A percentile compares a stretch with the other conserved stretches of the same genome.
These are phyloP conservation scores for Nematostella vectensis DNA, from an alignment of 92 coral and sea anemone species.

Conservation along the genomic window DNA sequence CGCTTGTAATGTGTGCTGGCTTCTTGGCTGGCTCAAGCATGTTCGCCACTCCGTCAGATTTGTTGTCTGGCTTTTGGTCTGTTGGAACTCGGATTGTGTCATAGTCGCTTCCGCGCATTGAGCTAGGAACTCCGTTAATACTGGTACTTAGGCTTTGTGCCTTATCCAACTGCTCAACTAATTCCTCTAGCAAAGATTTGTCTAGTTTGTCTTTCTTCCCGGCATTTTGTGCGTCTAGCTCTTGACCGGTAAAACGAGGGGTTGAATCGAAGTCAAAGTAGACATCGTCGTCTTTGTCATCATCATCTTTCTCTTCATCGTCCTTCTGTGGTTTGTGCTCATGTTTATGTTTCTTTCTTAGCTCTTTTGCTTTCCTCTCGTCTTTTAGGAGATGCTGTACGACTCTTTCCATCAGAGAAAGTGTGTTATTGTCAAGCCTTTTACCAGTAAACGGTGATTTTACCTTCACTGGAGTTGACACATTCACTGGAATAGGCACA, in stretches of 20 bases:
- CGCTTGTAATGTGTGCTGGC: slow-evolving; percentile 12
- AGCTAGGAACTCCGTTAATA: neutral
- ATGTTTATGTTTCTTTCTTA: slow-evolving; percentile 5
- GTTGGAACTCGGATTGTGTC: slow-evolving; percentile 9
- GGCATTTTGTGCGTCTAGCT: neutral
- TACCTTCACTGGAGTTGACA: neutral
- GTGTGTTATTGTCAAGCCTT: neutral
- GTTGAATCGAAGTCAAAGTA: neutral
- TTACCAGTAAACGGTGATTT: too few species aligned
- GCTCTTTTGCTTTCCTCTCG: neutral
- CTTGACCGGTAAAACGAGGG: neutral
- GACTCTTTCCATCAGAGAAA: neutral
- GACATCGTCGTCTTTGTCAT: neutral
- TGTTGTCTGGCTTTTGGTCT: slow-evolving; percentile 14
- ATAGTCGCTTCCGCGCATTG: slow-evolving; percentile 1
- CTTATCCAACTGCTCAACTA: slow-evolving; percentile 11
- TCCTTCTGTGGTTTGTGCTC: neutral
- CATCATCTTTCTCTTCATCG: slow-evolving; percentile 4
- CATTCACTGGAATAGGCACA: neutral
- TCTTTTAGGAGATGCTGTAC: slow-evolving; percentile 3
- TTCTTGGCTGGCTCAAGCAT: neutral
- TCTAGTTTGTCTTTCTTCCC: slow-evolving; percentile 7
- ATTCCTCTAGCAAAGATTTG: slow-evolving; percentile 3
- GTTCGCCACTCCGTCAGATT: neutral
- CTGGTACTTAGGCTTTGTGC: slow-evolving; percentile 2